These are phyloP conservation scores for Nephrocerus scutellatus DNA, from an alignment of 2,888 invertebrate genomes.

Conservation along the genomic window DNA sequence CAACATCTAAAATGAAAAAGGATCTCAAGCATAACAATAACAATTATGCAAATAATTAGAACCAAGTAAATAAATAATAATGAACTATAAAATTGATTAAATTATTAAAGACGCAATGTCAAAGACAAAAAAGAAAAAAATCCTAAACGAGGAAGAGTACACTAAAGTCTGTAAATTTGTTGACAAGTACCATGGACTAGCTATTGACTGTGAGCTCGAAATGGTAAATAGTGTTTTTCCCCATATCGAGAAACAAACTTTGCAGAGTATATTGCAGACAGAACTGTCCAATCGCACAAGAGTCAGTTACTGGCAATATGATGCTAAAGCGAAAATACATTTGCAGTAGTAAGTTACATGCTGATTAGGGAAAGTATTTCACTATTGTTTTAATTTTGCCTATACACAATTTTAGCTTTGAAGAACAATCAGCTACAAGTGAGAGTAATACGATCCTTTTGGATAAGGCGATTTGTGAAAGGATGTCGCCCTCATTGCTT, in stretches of 20 bases:
- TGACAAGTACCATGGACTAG: conserved; percentile 51
- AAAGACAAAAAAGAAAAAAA: conserved; percentile 25
- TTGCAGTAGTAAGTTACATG: conserved; percentile 34
- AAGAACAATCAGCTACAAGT: conserved; percentile 24
- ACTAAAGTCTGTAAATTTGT: conserved; percentile 48
- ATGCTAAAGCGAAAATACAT: conserved; percentile 52
- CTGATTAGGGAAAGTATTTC: not conserved
- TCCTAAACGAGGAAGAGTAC: conserved; percentile 30
- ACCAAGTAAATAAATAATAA: too few relatives aligned
- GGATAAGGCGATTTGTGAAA: conserved; percentile 32
- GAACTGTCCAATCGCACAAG: conserved; percentile 62
- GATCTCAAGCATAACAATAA: too few relatives aligned
- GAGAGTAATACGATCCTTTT: conserved; percentile 29
- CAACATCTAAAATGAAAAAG: too few relatives aligned
- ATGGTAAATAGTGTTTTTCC: conserved; percentile 52
- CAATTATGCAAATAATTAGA: too few relatives aligned
- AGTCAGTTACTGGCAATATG: conserved; percentile 55
- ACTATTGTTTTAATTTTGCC: not conserved
- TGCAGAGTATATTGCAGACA: conserved; percentile 64
- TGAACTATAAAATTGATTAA: too few relatives aligned
- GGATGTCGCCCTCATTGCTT: conserved; percentile 36
- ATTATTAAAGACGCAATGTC: too few relatives aligned
- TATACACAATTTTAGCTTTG: conserved; percentile 25
- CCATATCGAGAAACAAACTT: conserved; percentile 53
- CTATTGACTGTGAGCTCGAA: conserved; percentile 56